Conservation (phyloP, 1,140 invertebrate genomes). For the Meloidogyne exigua region DNA sequence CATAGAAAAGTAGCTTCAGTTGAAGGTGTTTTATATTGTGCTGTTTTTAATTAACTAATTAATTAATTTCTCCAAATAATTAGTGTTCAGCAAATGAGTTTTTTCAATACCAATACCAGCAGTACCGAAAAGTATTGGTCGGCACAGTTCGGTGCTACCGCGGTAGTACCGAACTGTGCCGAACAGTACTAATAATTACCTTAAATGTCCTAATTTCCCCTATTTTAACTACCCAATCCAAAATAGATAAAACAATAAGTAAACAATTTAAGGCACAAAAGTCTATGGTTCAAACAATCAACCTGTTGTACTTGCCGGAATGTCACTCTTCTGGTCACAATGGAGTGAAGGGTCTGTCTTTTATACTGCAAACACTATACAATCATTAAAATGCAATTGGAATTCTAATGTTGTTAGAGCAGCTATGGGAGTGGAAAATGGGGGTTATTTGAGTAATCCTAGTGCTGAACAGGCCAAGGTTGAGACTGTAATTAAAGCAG, state of each 20-base stretch:
- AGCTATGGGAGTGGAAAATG: constrained; percentile 26
- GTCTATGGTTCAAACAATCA: constrained; percentile 14
- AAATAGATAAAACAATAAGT: neutral
- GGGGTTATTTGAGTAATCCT: constrained; percentile 28
- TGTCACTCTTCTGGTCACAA: constrained; percentile 31
- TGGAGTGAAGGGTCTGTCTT: constrained; percentile 27
- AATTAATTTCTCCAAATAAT: no score
- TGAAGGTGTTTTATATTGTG: no score
- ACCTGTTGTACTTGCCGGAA: constrained; percentile 6
- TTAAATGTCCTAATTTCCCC: no score
- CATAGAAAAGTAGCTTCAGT: no score
- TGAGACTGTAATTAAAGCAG: constrained; percentile 23
- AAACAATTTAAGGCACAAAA: neutral
- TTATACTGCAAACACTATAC: constrained; percentile 31
- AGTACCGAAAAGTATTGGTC: no score
- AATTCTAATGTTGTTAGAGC: constrained; percentile 20
- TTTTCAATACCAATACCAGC: no score
- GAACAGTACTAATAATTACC: no score
- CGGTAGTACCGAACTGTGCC: no score
- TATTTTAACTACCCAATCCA: no score
- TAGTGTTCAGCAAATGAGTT: no score
- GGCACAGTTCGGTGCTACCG: no score
- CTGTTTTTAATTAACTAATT: no score
- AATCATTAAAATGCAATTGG: constrained; percentile 24
- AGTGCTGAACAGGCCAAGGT: constrained; percentile 6